A percentile compares a stretch with the other conserved stretches of the same genome.
phyloP scores from a whole-genome alignment of 2,888 invertebrate genomes.

The Pristionchus japonicus region DNA sequence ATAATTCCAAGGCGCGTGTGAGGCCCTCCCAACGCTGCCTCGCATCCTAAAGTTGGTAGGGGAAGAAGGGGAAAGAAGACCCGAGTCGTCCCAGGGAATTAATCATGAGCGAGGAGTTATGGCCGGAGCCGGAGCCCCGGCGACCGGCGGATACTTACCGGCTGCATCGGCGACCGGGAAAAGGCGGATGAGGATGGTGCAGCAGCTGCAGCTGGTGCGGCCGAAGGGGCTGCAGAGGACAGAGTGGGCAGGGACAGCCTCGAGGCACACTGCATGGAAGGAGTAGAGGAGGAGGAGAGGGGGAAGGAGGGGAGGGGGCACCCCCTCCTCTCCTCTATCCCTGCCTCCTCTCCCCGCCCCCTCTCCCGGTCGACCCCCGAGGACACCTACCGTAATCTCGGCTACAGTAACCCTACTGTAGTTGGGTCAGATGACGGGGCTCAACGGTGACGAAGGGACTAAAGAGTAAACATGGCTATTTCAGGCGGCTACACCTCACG shows the following conservation, averaged over 20 bases:
- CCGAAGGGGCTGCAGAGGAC: not conserved
- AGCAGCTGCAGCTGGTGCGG: not conserved
- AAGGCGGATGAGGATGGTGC: not conserved
- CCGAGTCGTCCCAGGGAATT: not conserved
- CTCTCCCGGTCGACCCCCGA: slow-evolving; percentile 11
- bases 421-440: not conserved
- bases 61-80: not conserved
- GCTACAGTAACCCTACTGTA: not conserved
- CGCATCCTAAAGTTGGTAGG: slow-evolving; percentile 10
- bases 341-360: not conserved
- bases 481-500: not conserved
- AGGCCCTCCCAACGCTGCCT: not conserved
- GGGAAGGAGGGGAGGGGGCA: not conserved
- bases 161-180: slow-evolving; percentile 34
- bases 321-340: not conserved
- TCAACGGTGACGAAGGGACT: not conserved
- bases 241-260: slow-evolving; percentile 23
- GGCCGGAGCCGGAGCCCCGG: not conserved
- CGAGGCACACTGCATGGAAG: not conserved
- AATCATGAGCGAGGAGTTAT: slow-evolving; percentile 20
- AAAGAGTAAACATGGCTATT: not conserved
- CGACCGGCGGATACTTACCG: slow-evolving; percentile 17
- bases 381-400: slow-evolving; percentile 19
- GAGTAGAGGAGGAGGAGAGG: slow-evolving; percentile 17
- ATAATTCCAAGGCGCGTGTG: slow-evolving; percentile 22